phyloP scores from a whole-genome alignment of 2,113 vertebrate species.

The Gobiocypris rarus region DNA sequence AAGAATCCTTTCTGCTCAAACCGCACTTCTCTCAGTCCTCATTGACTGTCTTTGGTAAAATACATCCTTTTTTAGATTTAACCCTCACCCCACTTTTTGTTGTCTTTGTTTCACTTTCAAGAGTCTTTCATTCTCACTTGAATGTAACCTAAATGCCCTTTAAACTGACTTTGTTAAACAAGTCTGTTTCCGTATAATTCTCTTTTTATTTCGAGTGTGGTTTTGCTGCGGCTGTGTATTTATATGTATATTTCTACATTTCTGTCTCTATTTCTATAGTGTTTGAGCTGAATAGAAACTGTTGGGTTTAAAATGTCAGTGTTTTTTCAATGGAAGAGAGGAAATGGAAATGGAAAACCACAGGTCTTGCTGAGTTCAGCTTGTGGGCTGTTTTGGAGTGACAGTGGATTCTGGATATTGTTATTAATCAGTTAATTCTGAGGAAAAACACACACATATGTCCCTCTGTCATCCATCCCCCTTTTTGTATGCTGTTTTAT shows the following conservation, averaged over 20 bases:
- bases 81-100: not conserved
- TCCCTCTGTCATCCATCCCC: no score
- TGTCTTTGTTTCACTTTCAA: no score
- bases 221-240: not conserved
- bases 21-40: not conserved
- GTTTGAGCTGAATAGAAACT: not conserved
- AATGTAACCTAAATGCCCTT: not conserved
- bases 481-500: not conserved
- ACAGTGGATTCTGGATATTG: not conserved
- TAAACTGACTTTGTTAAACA: slow-evolving; percentile 29
- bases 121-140: slow-evolving; percentile 14
- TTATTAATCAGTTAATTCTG: slow-evolving; percentile 2
- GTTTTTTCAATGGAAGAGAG: not conserved
- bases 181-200: not conserved
- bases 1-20: slow-evolving; percentile 28
- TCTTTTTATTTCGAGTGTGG: not conserved
- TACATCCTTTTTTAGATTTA: not conserved
- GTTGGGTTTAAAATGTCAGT: not conserved
- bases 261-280: not conserved
- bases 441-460: not conserved
- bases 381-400: slow-evolving; percentile 7
- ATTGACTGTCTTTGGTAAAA: not conserved
- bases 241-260: not conserved
- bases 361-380: slow-evolving; percentile 30
- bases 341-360: slow-evolving; percentile 26